A percentile compares a stretch with the other conserved stretches of the same genome.
Evolutionary conservation across 2,797 vertebrate species (phyloP).

Genomic region (Mallotus villosus): DNA sequence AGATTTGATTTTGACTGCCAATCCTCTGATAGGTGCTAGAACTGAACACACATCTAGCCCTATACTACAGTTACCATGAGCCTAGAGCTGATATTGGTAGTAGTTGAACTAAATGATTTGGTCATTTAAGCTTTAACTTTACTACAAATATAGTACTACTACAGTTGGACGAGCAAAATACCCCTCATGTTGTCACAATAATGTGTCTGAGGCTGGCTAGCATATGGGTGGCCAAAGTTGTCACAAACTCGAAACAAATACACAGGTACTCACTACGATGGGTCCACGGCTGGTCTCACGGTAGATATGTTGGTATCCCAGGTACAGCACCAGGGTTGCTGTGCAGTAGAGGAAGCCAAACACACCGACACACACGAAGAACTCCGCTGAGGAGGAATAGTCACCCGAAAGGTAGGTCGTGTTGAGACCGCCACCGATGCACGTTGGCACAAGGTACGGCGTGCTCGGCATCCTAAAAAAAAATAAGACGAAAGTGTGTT

Average conservation of each 20-base stretch:
- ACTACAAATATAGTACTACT: too few species aligned
- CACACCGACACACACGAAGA: constrained; percentile 90
- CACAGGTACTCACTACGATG: constrained; percentile 75
- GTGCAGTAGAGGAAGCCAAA: constrained; percentile 92
- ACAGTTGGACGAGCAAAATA: too few species aligned
- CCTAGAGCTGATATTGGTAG: too few species aligned
- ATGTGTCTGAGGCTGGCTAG: not conserved
- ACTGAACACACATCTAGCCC: not conserved
- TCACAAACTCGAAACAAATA: not conserved
- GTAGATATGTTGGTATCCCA: constrained; percentile 88
- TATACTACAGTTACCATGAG: too few species aligned
- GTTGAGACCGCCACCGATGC: not conserved
- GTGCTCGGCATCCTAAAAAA: constrained; percentile 74
- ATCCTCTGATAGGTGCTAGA: not conserved
- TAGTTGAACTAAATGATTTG: too few species aligned
- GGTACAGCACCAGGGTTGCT: constrained; percentile 84
- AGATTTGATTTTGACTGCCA: not conserved
- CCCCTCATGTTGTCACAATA: too few species aligned
- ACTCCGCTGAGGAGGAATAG: constrained; percentile 89
- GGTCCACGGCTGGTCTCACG: constrained; percentile 81
- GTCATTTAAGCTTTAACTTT: too few species aligned
- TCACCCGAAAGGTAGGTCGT: constrained; percentile 78
- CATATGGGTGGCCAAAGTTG: not conserved
- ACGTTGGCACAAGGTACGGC: constrained; percentile 57
- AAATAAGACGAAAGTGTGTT: not conserved